These are phyloP conservation scores for Dilophus febrilis DNA, from an alignment of 2,888 invertebrate genomes.

Conservation along the genomic window DNA sequence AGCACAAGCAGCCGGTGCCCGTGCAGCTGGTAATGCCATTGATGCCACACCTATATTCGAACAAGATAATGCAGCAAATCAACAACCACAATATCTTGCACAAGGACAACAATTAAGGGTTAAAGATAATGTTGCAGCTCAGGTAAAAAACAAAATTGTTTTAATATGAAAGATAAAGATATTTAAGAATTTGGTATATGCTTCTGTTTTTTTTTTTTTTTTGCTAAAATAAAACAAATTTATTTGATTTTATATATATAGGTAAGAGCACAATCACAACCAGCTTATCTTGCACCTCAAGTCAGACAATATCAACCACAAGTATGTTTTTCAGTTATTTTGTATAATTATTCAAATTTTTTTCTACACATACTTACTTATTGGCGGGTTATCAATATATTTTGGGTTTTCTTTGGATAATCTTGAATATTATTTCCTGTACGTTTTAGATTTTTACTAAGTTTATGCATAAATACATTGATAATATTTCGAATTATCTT, in stretches of 20 bases:
- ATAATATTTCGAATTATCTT: no score
- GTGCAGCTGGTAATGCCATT: conserved; percentile 24
- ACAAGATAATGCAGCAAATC: conserved; percentile 21
- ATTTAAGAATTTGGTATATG: no score
- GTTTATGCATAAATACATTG: no score
- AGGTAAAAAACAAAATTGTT: conserved; percentile 13
- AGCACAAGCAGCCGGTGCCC: conserved; percentile 17
- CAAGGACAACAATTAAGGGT: conserved; percentile 31
- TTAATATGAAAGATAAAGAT: no score
- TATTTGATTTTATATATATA: conserved; percentile 10
- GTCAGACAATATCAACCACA: conserved; percentile 27
- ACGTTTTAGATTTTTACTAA: no score
- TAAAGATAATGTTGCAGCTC: conserved; percentile 28
- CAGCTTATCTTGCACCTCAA: conserved; percentile 26
- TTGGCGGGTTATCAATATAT: no score
- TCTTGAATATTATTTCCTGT: no score
- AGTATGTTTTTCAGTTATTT: conserved; percentile 15
- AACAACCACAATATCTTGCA: conserved; percentile 32
- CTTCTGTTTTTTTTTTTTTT: no score
- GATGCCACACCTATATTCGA: conserved; percentile 32
- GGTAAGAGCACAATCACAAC: conserved; percentile 22
- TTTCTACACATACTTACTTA: no score
- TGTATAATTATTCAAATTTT: no score
- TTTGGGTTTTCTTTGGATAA: no score
- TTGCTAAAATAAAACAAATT: no score